phyloP scores from a whole-genome alignment of 2,888 invertebrate species.

The Dolichomitus sp. region DNA sequence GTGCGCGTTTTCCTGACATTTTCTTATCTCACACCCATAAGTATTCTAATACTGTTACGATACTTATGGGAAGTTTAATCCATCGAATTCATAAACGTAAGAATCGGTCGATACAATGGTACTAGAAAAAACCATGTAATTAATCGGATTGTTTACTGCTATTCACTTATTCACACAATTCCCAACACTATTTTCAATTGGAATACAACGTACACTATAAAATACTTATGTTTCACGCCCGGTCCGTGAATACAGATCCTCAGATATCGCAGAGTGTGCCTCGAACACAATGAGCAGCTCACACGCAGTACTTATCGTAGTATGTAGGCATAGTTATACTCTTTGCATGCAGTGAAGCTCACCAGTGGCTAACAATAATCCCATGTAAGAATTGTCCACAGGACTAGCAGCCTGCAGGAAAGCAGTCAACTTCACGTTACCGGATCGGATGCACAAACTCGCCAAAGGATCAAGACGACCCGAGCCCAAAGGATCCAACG shows the following conservation, averaged over 20 bases:
- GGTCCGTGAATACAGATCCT: constrained; percentile 31
- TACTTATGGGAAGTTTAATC: neutral
- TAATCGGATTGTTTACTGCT: neutral
- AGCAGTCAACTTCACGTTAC: neutral
- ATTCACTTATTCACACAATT: constrained; percentile 16
- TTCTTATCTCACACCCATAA: neutral
- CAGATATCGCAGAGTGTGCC: constrained; percentile 21
- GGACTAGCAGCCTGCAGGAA: neutral
- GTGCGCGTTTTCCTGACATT: neutral
- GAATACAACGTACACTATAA: neutral
- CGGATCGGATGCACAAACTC: neutral
- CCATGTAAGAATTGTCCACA: neutral
- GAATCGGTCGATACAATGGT: neutral
- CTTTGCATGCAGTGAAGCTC: neutral
- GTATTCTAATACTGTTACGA: neutral
- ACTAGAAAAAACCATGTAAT: neutral
- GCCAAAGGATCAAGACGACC: constrained; percentile 4
- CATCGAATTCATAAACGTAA: neutral
- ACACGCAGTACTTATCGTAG: constrained; percentile 21
- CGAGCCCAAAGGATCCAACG: constrained; percentile 45
- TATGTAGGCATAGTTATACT: constrained; percentile 4
- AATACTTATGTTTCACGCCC: constrained; percentile 31
- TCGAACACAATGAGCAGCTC: constrained; percentile 33
- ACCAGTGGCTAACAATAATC: neutral
- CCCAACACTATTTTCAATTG: constrained; percentile 13